These are phyloP conservation scores for Odontesthes bonariensis DNA, from an alignment of 2,113 vertebrate genomes.

Conservation along the genomic window DNA sequence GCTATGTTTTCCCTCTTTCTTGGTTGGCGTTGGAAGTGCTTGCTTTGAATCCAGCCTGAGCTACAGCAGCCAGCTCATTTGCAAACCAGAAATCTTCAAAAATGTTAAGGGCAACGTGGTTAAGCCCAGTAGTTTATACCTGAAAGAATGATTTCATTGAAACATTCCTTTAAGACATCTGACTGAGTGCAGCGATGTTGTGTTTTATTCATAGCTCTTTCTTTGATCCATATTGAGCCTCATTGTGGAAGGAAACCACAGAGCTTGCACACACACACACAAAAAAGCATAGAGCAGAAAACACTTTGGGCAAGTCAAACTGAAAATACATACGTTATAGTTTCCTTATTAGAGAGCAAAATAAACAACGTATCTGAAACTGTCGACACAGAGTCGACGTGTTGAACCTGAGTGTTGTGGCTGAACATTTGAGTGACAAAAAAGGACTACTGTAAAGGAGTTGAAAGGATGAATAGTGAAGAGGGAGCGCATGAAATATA, in stretches of 20 bases:
- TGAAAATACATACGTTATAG: slow-evolving; percentile 23
- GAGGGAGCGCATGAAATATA: not conserved
- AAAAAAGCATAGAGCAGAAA: slow-evolving; percentile 11
- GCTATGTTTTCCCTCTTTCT: not conserved
- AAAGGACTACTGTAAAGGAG: slow-evolving; percentile 23
- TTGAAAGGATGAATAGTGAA: slow-evolving; percentile 20
- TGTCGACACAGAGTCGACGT: not conserved
- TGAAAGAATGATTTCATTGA: slow-evolving; percentile 34
- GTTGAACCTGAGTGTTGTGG: slow-evolving; percentile 11
- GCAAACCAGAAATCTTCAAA: too few species aligned
- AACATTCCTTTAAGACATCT: slow-evolving; percentile 38
- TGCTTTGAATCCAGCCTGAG: slow-evolving; percentile 4
- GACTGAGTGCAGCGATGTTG: slow-evolving; percentile 10
- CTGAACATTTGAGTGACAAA: slow-evolving; percentile 39
- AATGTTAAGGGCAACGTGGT: not conserved
- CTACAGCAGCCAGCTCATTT: not conserved
- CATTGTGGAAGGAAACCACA: slow-evolving; percentile 30
- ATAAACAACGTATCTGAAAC: slow-evolving; percentile 34
- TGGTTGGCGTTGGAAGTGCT: not conserved
- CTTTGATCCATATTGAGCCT: slow-evolving; percentile 41
- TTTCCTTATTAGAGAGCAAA: slow-evolving; percentile 37
- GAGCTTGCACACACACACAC: slow-evolving; percentile 24
- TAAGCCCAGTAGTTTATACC: slow-evolving; percentile 25
- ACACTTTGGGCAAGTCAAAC: slow-evolving; percentile 31
- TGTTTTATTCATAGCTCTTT: slow-evolving; percentile 50